Base-by-base conservation (phyloP, 2,888 invertebrate species). In the Parelbella ahira region DNA sequence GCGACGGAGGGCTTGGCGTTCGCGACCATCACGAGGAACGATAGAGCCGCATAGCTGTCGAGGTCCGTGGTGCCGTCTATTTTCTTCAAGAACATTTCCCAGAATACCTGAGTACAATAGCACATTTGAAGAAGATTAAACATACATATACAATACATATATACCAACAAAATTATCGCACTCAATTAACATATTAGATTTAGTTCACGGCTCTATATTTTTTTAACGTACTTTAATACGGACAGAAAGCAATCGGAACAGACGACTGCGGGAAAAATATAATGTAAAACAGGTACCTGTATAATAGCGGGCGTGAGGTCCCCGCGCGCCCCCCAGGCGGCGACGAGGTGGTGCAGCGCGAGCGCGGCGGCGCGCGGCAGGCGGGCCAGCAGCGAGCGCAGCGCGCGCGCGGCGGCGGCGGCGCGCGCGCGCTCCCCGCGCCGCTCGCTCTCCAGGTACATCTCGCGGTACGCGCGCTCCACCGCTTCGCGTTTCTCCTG, bases 1-100 rank as follows among this genome's bases (percentile, higher is more conserved):
- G 90, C 87, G 12, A 92, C 89, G 0, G 88, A 88, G 0, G 90
- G 86, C 45, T 92, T 91, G 0, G 89, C 88, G 56, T 89, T 88
- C 5, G 78, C 68, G 29, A 87, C 90, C 94, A 97, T 95, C 6
- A 93, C 91, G 1, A 98, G 84, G 1, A 98, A 69, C 42, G 93
- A 89, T 2, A 96, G 76, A 0, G 96, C 93, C 0, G 92, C 90
- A 37, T 92, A 89, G 37, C 94, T 92, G 47, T 96, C 93, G 53
- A 90, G 88, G 24, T 90, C 89, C 0, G 91, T 91, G 0, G 93
- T 92, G 1, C 91, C 90, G 23, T 93, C 90, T 5, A 91, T 84
- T 64, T 93, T 92, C 58, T 93, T 89, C 0, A 94, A 90, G 65
- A 95, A 96, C 59, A 92, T 92, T 73, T 96, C 94, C 93, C 96